Base-by-base conservation (phyloP, 2,888 invertebrate genomes). In the Temnothorax ravouxi region DNA sequence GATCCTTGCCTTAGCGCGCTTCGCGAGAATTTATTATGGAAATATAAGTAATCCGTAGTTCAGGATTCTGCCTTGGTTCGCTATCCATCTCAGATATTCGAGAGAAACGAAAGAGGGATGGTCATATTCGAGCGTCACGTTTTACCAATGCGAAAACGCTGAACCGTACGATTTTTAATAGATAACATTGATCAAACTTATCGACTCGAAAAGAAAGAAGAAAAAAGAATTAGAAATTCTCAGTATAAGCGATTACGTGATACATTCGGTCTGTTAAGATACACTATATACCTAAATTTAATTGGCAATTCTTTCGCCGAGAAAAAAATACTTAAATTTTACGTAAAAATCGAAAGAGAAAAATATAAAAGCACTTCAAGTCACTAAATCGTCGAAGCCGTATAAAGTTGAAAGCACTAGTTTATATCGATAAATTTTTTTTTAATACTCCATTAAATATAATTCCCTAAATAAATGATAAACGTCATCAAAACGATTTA, bases 21-120 rank as follows among this genome's bases (percentile, higher is more conserved):
- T 62, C 54, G 76, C 72, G 74, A 84, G 83, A 84, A 89, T 89
- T 89, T 77, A 89, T 89, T 88, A 83, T 86, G 76, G 74, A 86
- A 88, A 84, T 84, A 88, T 84, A 88, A 83, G 82, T 85, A 88
- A 87, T 89, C 79, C 84, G 21, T 69, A 69, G 85, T 84, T 81
- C 79, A 87, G 83, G 69, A 85, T 84, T 88, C 87, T 61, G 79
- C 86, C 88, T 88, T 85, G 90, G 83, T n/a, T 75, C 89, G 79
- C 79, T 85, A 80, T 82, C 82, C 84, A 66, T 67, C 83, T 71
- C 83, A 74, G 83, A 84, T 83, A 74, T 74, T 56, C 67, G 85
- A 76, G 69, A 87, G 69, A 87, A 84, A 82, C 84, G 88, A 86
- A 82, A 72, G 88, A 86, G 89, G 88, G 85, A 64, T 61, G 77